Evolutionary conservation across 2,113 vertebrate genomes (phyloP).

Genomic region (Brachypodius melanocephalos): DNA sequence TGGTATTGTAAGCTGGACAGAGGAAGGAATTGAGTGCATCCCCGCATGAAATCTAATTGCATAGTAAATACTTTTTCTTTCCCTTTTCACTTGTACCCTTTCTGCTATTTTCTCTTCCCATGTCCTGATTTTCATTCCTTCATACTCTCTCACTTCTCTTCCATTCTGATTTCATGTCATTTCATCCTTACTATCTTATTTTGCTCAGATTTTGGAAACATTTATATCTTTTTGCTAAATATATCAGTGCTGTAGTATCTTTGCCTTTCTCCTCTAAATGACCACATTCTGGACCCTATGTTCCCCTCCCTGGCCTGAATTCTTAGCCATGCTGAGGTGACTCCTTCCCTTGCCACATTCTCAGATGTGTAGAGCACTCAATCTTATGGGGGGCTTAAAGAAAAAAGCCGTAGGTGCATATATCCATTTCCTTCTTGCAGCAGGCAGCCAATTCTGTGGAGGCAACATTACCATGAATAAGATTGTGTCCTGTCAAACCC

Average conservation of each 20-base stretch:
- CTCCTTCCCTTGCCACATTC: not conserved
- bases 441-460: not conserved
- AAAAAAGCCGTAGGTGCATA: not conserved
- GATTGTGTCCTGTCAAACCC: not conserved
- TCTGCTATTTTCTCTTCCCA: not conserved
- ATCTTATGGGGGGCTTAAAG: not conserved
- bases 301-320: not conserved
- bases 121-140: not conserved
- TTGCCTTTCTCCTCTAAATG: not conserved
- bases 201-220: not conserved
- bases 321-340: not conserved
- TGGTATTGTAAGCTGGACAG: conserved; percentile 15
- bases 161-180: not conserved
- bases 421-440: not conserved
- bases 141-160: not conserved
- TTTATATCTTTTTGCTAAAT: not conserved
- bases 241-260: not conserved
- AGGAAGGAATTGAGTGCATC: conserved; percentile 3
- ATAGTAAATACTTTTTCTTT: conserved; percentile 21
- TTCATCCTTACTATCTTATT: not conserved
- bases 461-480: rapidly evolving
- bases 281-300: not conserved
- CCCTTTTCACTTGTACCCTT: not conserved
- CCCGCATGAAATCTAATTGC: conserved; percentile 29
- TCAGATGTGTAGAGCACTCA: not conserved